phyloP scores from a whole-genome alignment of 1,140 invertebrate genomes.

The Sycophaga agraensis region DNA sequence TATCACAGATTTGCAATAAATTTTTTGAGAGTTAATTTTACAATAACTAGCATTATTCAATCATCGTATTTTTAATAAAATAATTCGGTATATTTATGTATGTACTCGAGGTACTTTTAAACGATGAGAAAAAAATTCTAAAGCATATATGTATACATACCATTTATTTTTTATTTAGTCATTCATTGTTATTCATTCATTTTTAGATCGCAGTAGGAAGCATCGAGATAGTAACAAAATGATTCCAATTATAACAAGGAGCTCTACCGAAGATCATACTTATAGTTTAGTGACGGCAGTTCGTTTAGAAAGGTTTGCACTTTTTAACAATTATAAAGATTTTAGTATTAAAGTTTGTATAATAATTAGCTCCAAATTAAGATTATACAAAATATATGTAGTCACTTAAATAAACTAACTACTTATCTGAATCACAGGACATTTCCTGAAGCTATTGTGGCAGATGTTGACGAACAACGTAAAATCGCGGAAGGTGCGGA shows the following conservation, averaged over 20 bases:
- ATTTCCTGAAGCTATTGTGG: neutral
- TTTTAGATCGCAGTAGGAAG: constrained; percentile 19
- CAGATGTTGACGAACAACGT: constrained; percentile 71
- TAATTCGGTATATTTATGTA: no score
- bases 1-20: neutral
- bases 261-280: constrained; percentile 78
- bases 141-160: neutral
- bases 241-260: constrained; percentile 68
- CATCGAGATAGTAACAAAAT: constrained; percentile 48
- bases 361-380: no score
- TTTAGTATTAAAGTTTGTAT: no score
- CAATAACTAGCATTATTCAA: neutral
- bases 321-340: neutral
- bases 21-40: neutral
- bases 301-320: constrained; percentile 48
- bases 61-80: neutral
- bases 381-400: neutral
- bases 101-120: no score
- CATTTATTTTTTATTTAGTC: neutral
- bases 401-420: no score
- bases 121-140: no score
- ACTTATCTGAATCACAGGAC: neutral
- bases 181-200: neutral
- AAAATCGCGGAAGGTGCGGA: constrained; percentile 79
- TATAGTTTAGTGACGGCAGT: constrained; percentile 62